phyloP scores from a whole-genome alignment of 1,140 invertebrate genomes.

The Drosophila melanogaster region Release_6_plus_ISO1_MT NC_004354.4:5360001-5360500 shows the following conservation, averaged over 20 bases:
- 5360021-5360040: constrained; percentile 11
- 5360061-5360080: no score
- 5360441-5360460: constrained; percentile 32
- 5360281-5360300: constrained; percentile 8
- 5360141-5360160: constrained; percentile 38
- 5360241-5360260: constrained; percentile 4
- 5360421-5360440: constrained; percentile 12
- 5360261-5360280: neutral
- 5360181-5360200: constrained; percentile 15
- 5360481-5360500: constrained; percentile 59
- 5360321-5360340: constrained; percentile 1
- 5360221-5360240: constrained; percentile 33
- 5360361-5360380: neutral
- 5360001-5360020: neutral
- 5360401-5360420: constrained; percentile 14
- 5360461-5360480: constrained; percentile 42
- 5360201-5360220: constrained; percentile 36
- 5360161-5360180: constrained; percentile 23
- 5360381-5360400: neutral
- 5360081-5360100: constrained; percentile 19
- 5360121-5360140: neutral
- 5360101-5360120: constrained; percentile 29
- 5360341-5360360: constrained; percentile 7
- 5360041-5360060: constrained; percentile 6
- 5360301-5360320: constrained; percentile 8